Base-by-base conservation (phyloP, 2,888 invertebrate genomes). In the Tethea ocularis region DNA sequence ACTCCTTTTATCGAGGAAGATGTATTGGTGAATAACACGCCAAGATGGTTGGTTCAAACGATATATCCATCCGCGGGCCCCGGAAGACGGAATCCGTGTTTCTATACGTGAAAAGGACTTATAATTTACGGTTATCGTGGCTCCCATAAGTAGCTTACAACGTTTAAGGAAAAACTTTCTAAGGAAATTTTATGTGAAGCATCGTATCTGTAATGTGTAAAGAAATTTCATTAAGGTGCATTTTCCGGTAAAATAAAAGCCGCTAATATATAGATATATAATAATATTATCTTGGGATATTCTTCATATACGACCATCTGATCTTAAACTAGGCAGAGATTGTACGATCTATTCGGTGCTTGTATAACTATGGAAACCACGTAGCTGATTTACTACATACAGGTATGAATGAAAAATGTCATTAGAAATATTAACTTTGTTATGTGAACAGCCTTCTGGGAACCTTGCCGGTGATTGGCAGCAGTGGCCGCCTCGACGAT, bases 11-110 rank as follows among this genome's bases (percentile, higher is more conserved):
- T 61, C 59, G 53, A 53, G 41, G 57, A 52, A 51, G 56, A 58
- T 62, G 56, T 58, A 66, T 60, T 63, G 57, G 62, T 61, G 57
- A 56, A 65, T 62, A 66, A 46, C 71, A 74, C 63, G 69, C 69
- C 57, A 73, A 57, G 63, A 46, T 20, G 17, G 46, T n/a, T 46
- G 20, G 46, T 46, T 46, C 46, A 46, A 10, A 20, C 46, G 46
- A 46, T 46, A 46, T 46, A 46, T 46, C 46, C 46, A 46, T 46
- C 20, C 46, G 20, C 46, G 46, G 20, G 20, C 46, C 46, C 46
- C 46, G 46, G 46, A 46, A 46, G 17, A 46, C 46, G 20, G 46
- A 46, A 46, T 20, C 20, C 46, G n/a, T 46, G 46, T 20, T 46
- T 20, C 46, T 46, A 20, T 46, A 46, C 6, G 46, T 46, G 20